A percentile compares a stretch with the other conserved stretches of the same genome.
Evolutionary conservation across 1,140 invertebrate species (phyloP).

Genomic region (Propsilocerus akamusi): DNA sequence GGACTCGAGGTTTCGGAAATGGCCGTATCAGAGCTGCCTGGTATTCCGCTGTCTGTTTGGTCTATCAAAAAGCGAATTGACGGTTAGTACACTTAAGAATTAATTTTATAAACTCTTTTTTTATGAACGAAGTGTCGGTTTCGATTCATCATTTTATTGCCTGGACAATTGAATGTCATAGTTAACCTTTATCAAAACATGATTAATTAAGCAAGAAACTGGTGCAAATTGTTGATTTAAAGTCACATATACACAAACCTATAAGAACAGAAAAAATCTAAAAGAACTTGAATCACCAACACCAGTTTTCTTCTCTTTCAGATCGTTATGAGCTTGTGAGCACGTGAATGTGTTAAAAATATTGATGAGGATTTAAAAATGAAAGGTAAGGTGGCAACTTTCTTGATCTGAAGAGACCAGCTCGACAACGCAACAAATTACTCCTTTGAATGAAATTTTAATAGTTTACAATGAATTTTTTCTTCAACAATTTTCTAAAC

Average conservation of each 20-base stretch:
- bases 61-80: slow-evolving; percentile 92
- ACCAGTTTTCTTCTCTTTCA: slow-evolving; percentile 2
- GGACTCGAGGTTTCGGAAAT: slow-evolving; percentile 97
- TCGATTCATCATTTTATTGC: background rate
- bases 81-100: slow-evolving; percentile 19
- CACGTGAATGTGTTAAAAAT: too few species aligned
- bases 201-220: slow-evolving; percentile 4
- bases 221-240: background rate
- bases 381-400: too few species aligned
- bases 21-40: slow-evolving; percentile 97
- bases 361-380: too few species aligned
- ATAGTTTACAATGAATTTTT: too few species aligned
- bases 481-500: background rate
- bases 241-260: background rate
- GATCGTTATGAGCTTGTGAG: too few species aligned
- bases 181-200: background rate
- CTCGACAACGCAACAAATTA: too few species aligned
- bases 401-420: too few species aligned
- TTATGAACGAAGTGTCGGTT: background rate
- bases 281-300: slow-evolving; percentile 4
- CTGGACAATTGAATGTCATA: too few species aligned
- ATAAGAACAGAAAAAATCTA: background rate
- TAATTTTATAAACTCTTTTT: background rate
- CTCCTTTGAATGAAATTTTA: too few species aligned
- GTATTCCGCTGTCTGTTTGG: slow-evolving; percentile 99